Evolutionary conservation across 2,797 vertebrate species (phyloP).

Genomic region (Aplochiton taeniatus): DNA sequence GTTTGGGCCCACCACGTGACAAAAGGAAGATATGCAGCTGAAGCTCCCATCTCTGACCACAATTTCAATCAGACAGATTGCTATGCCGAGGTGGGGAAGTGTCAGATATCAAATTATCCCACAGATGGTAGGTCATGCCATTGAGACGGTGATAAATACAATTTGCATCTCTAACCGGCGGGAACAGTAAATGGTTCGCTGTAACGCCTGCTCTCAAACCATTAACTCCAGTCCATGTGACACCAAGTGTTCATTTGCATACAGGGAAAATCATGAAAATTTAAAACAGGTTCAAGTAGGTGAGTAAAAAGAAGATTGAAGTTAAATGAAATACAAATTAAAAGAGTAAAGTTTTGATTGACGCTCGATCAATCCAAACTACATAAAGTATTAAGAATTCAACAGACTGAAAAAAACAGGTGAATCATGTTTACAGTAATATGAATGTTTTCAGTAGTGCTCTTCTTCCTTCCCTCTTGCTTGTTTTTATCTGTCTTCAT

Average conservation of each 20-base stretch:
- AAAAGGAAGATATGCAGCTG: slow-evolving; percentile 36
- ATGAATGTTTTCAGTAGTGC: not conserved
- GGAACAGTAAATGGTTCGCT: slow-evolving; percentile 55
- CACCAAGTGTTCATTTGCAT: slow-evolving; percentile 68
- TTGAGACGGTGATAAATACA: slow-evolving; percentile 64
- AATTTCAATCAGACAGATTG: slow-evolving; percentile 59
- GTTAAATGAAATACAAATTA: slow-evolving; percentile 27
- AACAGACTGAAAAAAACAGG: no score
- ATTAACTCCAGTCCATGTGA: slow-evolving; percentile 67
- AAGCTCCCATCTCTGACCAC: slow-evolving; percentile 52
- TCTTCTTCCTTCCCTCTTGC: not conserved
- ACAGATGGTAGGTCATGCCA: slow-evolving; percentile 60
- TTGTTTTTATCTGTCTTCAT: not conserved
- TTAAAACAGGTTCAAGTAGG: slow-evolving; percentile 63
- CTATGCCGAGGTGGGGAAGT: slow-evolving; percentile 42
- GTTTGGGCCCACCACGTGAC: slow-evolving; percentile 31
- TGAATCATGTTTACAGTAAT: not conserved
- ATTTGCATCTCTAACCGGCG: slow-evolving; percentile 66
- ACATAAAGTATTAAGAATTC: no score
- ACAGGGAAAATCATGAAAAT: slow-evolving; percentile 66
- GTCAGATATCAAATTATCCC: slow-evolving; percentile 71
- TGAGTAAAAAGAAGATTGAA: slow-evolving; percentile 50
- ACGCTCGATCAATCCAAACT: not conserved
- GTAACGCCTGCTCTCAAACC: slow-evolving; percentile 44
- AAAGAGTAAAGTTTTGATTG: not conserved